Base-by-base conservation (phyloP, 2,888 invertebrate genomes). In the Noctua fimbriata region DNA sequence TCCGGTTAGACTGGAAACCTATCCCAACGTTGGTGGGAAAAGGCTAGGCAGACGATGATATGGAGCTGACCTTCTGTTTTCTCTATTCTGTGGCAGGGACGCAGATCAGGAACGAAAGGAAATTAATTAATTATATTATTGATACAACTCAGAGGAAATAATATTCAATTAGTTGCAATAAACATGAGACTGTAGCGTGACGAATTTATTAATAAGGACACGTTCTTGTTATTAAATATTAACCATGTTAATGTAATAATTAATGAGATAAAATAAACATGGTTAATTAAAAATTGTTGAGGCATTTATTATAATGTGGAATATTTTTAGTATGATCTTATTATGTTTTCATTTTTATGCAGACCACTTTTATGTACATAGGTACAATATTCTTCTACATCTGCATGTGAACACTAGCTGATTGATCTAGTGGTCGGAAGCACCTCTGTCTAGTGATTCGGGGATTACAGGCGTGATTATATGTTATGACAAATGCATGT, bases 41-140 rank as follows among this genome's bases (percentile, higher is more conserved):
- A 63, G 9, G 21, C 63, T 65, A 65, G 10, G 4, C 21, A 2
- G 10, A 21, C 0, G 32, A 65, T 10, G 6, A 28, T 14, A 21
- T 36, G 21, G 21, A 28, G 24, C 7, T 0, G 18, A 49, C 5
- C 21, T 78, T 58, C 55, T 67, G 36, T 32, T 2, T n/a, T 24
- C 28, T 6, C 21, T 66, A 5, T 16, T 47, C 6, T 24, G 47
- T 28, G 36, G 24, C 18, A 52, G 24, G 58, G 52, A 52, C 36
- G 1, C 36, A 49, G n/a, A 44, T 52, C 36, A 49, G 16, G 16
- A 69, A 32, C 66, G 44, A 41, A 82, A 78, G 47, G 60, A 70
- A 80, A 83, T 76, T 47, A 55, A 80, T 76, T 84, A 84, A 76
- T 76, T 55, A 65, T 47, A 66, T 58, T 49, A 66, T 70, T 69